phyloP scores from a whole-genome alignment of 2,888 invertebrate species.

The Epinotia ramella region DNA sequence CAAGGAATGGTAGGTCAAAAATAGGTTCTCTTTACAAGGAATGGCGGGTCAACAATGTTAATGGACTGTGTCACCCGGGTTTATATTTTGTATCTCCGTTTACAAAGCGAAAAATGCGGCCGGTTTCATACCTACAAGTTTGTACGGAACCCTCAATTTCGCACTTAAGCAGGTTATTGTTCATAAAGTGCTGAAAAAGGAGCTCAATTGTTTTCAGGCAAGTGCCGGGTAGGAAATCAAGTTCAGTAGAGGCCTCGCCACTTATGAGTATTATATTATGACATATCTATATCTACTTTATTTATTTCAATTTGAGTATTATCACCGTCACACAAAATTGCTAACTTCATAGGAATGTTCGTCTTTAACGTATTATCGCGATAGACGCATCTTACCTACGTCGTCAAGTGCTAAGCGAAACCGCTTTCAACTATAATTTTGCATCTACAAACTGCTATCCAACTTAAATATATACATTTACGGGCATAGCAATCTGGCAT shows the following conservation, averaged over 20 bases:
- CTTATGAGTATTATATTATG: background rate
- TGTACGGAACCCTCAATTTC: too few relatives aligned
- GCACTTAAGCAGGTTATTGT: too few relatives aligned
- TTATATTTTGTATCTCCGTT: too few relatives aligned
- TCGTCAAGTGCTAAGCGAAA: conserved; percentile 44
- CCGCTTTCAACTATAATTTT: conserved; percentile 64
- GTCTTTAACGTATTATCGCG: background rate
- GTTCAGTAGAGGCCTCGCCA: background rate
- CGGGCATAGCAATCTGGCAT: conserved; percentile 69
- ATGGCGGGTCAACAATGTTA: too few relatives aligned
- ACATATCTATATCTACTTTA: too few relatives aligned
- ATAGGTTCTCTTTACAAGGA: too few relatives aligned
- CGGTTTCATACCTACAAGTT: too few relatives aligned
- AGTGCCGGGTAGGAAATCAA: background rate
- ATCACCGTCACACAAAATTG: background rate
- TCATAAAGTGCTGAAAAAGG: background rate
- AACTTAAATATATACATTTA: conserved; percentile 54
- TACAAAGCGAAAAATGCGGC: too few relatives aligned
- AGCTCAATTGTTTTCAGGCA: background rate
- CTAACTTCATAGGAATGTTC: background rate
- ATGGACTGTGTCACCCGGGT: too few relatives aligned
- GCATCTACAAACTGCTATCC: conserved; percentile 63
- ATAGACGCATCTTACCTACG: background rate
- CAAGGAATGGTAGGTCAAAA: too few relatives aligned
- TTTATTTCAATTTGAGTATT: background rate